Conservation (phyloP, 1,140 invertebrate genomes). For the Leucophenga varia region DNA sequence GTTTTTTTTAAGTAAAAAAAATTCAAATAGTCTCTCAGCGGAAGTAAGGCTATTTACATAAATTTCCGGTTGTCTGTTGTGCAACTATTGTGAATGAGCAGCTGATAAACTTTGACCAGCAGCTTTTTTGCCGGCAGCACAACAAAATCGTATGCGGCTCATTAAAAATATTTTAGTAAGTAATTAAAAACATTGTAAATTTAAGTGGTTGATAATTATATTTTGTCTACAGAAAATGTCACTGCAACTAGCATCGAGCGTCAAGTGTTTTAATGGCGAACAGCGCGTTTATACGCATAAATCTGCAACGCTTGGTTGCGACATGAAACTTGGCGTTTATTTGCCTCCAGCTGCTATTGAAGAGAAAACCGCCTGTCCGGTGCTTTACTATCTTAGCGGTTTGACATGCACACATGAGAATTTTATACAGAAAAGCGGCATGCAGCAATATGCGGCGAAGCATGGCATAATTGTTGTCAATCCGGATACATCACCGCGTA, state of each 20-base stretch:
- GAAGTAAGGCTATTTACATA: no score
- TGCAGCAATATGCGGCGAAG: constrained; percentile 79
- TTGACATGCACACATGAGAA: constrained; percentile 95
- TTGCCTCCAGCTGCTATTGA: constrained; percentile 77
- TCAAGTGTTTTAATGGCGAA: constrained; percentile 44
- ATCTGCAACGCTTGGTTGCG: constrained; percentile 78
- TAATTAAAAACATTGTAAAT: no score
- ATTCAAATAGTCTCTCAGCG: no score
- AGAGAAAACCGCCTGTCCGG: constrained; percentile 67
- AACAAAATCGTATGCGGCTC: no score
- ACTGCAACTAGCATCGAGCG: constrained; percentile 31
- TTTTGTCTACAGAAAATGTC: constrained; percentile 28
- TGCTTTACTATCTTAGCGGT: constrained; percentile 93
- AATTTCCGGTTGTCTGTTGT: no score
- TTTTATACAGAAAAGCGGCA: constrained; percentile 93
- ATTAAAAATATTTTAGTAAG: no score
- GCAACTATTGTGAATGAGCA: no score
- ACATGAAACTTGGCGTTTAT: constrained; percentile 92
- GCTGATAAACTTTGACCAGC: no score
- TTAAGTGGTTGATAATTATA: no score
- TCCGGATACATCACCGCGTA: constrained; percentile 95
- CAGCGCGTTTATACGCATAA: constrained; percentile 74
- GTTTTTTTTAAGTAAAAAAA: no score
- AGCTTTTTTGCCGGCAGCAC: no score
- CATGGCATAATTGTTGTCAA: constrained; percentile 74